Base-by-base conservation (phyloP, 1,140 invertebrate genomes). In the Trinorchestia longiramus region DNA sequence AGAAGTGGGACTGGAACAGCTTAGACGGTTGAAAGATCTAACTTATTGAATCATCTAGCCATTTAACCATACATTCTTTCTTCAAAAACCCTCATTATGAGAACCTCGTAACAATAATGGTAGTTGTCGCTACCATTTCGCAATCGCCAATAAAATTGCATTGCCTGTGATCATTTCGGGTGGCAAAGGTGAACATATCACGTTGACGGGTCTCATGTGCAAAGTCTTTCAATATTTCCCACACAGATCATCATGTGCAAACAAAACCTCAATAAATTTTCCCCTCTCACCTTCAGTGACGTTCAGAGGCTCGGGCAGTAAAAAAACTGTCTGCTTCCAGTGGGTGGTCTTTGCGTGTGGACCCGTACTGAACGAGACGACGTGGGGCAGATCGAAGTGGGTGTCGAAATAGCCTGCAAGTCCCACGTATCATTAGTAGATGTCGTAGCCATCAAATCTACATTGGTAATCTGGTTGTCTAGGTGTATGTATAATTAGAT, bases 241-340 rank as follows among this genome's bases (percentile, higher is more conserved):
- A 77, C 62, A 77, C 8, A 19, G 62, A 3, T 77, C 28, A 28
- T 3, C 28, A 3, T 28, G 36, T 3, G 62, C 62, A 28, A 3
- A 28, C 28, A 11, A 11, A 23, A 1, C 11, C 62, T 3, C 11
- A 77, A 3, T 28, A 11, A 36, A 36, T 77, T 23, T 3, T 11
- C 28, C 62, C 28, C 15, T 36, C 62, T 77, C 28, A 98, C 98
- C 99, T 98, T 98, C 97, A 96, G 98, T 98, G 4, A 99, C 98
- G 96, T 97, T 97, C 97, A 98, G 98, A 97, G 98, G 98, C 97
- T 98, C 97, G 97, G 98, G 98, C 77, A 99, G 98, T 97, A 99
- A 99, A 97, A 99, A 99, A 19, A 99, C 98, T 0, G 99, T 99
- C 97, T 99, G 99, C 97, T 99, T 99, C 99, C 99, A 99, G 97